These are phyloP conservation scores for Rhizoglyphus robini DNA, from an alignment of 1,140 invertebrate genomes.

Conservation along the genomic window DNA sequence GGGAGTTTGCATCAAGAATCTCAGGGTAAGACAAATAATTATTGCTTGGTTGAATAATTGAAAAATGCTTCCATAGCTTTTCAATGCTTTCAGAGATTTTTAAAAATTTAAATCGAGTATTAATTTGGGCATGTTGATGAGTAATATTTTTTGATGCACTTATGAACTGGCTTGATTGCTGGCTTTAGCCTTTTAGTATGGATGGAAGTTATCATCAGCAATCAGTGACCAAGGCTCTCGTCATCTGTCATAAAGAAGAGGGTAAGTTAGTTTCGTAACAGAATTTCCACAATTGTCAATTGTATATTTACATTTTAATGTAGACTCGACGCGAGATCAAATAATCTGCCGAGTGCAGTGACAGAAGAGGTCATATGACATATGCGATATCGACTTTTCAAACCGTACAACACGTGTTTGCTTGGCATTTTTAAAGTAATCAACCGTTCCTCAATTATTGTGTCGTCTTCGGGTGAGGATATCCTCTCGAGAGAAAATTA, in stretches of 20 bases:
- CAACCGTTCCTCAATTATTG: slow-evolving; percentile 34
- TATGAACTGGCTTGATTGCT: slow-evolving; percentile 32
- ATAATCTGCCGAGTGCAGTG: slow-evolving; percentile 36
- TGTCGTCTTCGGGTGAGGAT: slow-evolving; percentile 51
- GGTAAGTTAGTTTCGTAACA: slow-evolving; percentile 22
- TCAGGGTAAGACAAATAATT: no score
- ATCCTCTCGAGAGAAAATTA: slow-evolving; percentile 28
- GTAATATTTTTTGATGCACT: slow-evolving; percentile 30
- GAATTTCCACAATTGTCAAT: slow-evolving; percentile 1
- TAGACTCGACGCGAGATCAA: slow-evolving; percentile 32
- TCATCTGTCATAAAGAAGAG: slow-evolving; percentile 25
- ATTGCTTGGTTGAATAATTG: no score
- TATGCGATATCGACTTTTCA: slow-evolving; percentile 34
- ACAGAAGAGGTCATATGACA: slow-evolving; percentile 40
- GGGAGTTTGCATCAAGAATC: slow-evolving; percentile 58
- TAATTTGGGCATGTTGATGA: slow-evolving; percentile 38
- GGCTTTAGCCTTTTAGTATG: no score
- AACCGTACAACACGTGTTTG: slow-evolving; percentile 35
- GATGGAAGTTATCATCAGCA: slow-evolving; percentile 39
- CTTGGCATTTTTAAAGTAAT: slow-evolving; percentile 58
- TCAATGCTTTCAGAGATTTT: no score
- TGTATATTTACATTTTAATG: not conserved
- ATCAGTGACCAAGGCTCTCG: slow-evolving; percentile 34
- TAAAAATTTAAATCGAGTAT: slow-evolving; percentile 41
- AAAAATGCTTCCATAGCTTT: no score